Conservation (phyloP, 92 coral and sea anemone species). For the Phenganax stokvisi region DNA sequence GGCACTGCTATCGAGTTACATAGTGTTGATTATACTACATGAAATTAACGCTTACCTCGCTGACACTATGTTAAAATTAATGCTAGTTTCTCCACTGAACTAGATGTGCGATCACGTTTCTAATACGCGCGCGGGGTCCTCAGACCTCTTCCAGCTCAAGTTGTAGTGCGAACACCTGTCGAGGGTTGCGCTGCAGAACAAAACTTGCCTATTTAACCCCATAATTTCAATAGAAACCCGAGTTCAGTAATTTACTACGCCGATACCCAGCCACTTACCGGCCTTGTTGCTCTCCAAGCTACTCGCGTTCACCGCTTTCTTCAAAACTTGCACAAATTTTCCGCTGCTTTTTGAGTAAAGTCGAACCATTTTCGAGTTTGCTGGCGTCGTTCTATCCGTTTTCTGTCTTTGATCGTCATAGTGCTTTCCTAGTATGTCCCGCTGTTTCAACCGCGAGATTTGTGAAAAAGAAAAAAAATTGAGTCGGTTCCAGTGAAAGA, state of each 20-base stretch:
- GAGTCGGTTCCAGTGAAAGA: background rate
- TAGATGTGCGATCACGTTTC: background rate
- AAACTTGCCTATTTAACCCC: constrained; percentile 43
- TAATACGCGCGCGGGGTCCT: background rate
- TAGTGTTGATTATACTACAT: constrained; percentile 9
- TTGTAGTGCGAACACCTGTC: constrained; percentile 30
- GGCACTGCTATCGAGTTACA: constrained; percentile 30
- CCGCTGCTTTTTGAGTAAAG: constrained; percentile 87
- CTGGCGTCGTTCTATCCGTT: constrained; percentile 55
- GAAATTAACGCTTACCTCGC: background rate
- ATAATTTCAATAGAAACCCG: constrained; percentile 13
- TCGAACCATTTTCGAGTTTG: constrained; percentile 65
- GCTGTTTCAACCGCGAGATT: constrained; percentile 33
- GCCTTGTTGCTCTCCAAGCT: constrained; percentile 65
- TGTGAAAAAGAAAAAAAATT: constrained; percentile 4
- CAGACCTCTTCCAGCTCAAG: background rate
- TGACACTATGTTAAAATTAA: background rate
- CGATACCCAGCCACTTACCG: constrained; percentile 51
- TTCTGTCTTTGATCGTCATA: constrained; percentile 40
- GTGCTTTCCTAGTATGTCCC: constrained; percentile 1
- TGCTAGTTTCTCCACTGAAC: background rate
- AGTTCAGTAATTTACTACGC: constrained; percentile 9
- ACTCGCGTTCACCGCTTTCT: constrained; percentile 67
- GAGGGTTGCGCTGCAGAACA: constrained; percentile 29
- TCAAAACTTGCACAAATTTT: constrained; percentile 66